Evolutionary conservation across 2,888 invertebrate genomes (phyloP).

Genomic region (Nomada hirtipes): DNA sequence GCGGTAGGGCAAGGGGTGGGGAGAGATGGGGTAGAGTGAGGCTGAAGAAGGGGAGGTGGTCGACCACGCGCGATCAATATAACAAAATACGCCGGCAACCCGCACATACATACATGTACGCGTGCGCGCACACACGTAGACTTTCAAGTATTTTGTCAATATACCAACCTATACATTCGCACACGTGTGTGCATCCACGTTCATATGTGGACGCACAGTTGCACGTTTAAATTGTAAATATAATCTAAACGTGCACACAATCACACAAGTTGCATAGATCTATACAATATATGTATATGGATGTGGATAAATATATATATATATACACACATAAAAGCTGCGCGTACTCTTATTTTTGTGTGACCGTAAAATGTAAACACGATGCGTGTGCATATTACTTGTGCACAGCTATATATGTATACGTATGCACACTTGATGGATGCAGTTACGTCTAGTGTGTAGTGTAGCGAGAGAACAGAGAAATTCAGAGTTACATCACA

Average conservation of each 20-base stretch:
- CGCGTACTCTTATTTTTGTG: conserved; percentile 53
- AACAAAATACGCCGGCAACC: conserved; percentile 84
- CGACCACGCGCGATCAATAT: conserved; percentile 84
- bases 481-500: conserved; percentile 46
- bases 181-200: conserved; percentile 7
- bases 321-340: conserved; percentile 20
- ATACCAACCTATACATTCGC: conserved; percentile 21
- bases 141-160: conserved; percentile 50
- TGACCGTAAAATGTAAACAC: conserved; percentile 57
- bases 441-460: conserved; percentile 24
- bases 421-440: conserved; percentile 34
- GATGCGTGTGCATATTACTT: conserved; percentile 52
- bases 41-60: conserved; percentile 77
- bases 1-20: conserved; percentile 70
- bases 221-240: conserved; percentile 59
- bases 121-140: conserved; percentile 32
- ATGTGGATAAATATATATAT: too few relatives aligned
- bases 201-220: neutral
- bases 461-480: conserved; percentile 24
- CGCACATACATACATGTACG: conserved; percentile 46
- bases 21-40: conserved; percentile 75
- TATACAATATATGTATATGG: neutral
- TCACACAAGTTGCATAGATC: neutral
- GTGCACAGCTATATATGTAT: conserved; percentile 22
- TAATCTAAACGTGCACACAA: conserved; percentile 52